Conservation (phyloP, 2,888 invertebrate species). For the Lithophane semibrunnea region DNA sequence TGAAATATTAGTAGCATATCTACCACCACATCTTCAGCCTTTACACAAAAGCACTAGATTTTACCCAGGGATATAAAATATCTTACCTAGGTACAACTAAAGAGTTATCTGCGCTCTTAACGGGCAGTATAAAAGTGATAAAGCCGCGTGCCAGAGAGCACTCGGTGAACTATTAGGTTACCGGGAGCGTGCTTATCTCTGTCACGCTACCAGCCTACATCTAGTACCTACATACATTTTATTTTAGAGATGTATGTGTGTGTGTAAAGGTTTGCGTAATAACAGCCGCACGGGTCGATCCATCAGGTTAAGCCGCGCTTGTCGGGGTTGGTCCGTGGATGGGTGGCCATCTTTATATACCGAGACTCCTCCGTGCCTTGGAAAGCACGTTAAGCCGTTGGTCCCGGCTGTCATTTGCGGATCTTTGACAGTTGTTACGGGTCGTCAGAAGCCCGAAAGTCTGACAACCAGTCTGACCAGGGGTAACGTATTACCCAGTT, state of each 20-base stretch:
- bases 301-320: no score
- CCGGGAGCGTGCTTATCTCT: conserved; percentile 47
- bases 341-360: no score
- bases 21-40: background rate
- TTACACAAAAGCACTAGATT: conserved; percentile 17
- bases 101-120: conserved; percentile 25
- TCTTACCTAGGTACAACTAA: background rate
- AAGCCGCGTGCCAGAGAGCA: conserved; percentile 32
- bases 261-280: no score
- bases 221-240: conserved; percentile 5
- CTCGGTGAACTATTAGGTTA: conserved; percentile 42
- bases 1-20: background rate
- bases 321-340: no score
- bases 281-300: no score
- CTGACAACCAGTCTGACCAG: no score
- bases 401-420: no score
- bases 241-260: background rate
- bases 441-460: no score
- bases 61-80: conserved; percentile 2
- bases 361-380: no score
- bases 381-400: no score
- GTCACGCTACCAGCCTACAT: conserved; percentile 24
- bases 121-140: conserved; percentile 33
- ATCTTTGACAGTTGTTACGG: no score
- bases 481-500: no score